These are phyloP conservation scores for Galleria mellonella DNA, from an alignment of 1,140 invertebrate species.

Conservation along the genomic window DNA sequence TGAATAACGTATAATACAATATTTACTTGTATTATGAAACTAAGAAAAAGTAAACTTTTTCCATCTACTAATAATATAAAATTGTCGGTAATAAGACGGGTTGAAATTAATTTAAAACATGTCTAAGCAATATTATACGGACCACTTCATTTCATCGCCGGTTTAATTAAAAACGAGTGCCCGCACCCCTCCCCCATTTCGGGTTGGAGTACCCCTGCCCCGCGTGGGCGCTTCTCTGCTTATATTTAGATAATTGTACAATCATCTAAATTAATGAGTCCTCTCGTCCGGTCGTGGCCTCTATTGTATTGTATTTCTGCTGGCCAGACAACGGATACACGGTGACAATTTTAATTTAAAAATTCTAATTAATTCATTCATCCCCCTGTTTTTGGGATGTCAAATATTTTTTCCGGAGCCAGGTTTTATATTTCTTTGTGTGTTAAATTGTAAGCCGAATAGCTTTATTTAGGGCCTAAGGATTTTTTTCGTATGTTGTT, in stretches of 20 bases:
- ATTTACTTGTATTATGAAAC: no score
- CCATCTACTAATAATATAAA: no score
- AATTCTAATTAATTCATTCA: conserved; percentile 34
- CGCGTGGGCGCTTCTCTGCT: conserved; percentile 61
- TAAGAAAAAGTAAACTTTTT: no score
- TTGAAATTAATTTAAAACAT: conserved; percentile 67
- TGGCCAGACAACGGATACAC: conserved; percentile 36
- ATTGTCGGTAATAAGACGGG: conserved; percentile 31
- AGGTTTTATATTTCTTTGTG: no score
- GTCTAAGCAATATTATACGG: conserved; percentile 71
- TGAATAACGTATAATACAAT: no score
- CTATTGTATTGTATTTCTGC: conserved; percentile 63
- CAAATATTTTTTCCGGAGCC: conserved; percentile 14
- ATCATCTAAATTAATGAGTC: conserved; percentile 74
- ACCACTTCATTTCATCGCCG: conserved; percentile 71
- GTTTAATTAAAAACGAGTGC: conserved; percentile 74
- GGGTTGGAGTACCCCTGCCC: conserved; percentile 61
- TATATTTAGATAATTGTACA: conserved; percentile 75
- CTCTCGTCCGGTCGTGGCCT: conserved; percentile 61
- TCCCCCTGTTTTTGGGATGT: conserved; percentile 10
- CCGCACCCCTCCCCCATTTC: conserved; percentile 61
- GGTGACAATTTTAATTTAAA: conserved; percentile 51
- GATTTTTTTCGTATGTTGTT: no score
- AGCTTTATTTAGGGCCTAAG: no score
- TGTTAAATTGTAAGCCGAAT: not conserved